phyloP scores from a whole-genome alignment of 2,113 vertebrate species.

The Callipepla californica region DNA sequence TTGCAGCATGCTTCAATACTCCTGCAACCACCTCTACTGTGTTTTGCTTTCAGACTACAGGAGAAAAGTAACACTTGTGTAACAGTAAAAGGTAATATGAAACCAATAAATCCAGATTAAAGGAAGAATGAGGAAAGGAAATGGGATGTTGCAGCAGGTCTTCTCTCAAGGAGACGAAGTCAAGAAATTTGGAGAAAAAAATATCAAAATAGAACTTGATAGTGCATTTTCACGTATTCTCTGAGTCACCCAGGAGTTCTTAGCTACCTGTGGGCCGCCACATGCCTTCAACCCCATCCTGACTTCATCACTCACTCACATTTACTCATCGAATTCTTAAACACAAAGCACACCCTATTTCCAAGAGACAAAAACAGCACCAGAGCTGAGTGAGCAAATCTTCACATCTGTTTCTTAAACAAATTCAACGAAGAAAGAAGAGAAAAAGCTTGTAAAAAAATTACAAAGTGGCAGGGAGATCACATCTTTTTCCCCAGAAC shows the following conservation, averaged over 20 bases:
- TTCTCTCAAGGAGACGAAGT: not conserved
- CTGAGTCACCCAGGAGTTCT: fast-evolving
- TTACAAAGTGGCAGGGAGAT: conserved; percentile 69
- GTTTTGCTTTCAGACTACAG: not conserved
- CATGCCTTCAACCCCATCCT: not conserved
- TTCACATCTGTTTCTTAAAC: conserved; percentile 44
- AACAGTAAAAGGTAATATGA: fast-evolving
- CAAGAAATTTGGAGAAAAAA: not conserved
- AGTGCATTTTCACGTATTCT: not conserved
- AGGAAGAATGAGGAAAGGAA: not conserved
- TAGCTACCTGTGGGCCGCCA: not conserved
- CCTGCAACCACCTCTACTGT: not conserved
- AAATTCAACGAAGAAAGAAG: conserved; percentile 19
- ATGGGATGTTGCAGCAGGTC: fast-evolving
- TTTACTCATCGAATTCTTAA: not conserved
- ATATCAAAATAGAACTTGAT: not conserved
- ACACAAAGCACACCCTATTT: not conserved
- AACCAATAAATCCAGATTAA: not conserved
- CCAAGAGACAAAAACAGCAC: not conserved
- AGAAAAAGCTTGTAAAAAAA: conserved; percentile 37
- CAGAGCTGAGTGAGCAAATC: not conserved
- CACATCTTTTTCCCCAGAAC: conserved; percentile 15
- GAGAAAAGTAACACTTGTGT: not conserved
- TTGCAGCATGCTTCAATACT: not conserved
- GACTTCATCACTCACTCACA: not conserved